These are phyloP conservation scores for Catharus minimus DNA, from an alignment of 2,113 vertebrate genomes.

Conservation along the genomic window DNA sequence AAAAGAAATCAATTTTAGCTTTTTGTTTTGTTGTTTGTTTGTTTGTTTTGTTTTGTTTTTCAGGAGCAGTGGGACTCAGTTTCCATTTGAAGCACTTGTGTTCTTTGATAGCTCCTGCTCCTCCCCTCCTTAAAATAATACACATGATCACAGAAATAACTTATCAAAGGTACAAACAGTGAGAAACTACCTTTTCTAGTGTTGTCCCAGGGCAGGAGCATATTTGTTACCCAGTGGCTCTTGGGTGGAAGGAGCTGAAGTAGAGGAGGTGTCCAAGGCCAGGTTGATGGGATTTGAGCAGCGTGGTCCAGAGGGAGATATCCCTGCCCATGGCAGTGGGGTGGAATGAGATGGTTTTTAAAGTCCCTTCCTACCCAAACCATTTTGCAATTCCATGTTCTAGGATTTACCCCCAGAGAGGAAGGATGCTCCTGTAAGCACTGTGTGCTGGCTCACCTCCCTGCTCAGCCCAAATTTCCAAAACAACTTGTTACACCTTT, in stretches of 20 bases:
- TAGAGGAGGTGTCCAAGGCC: not conserved
- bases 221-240: not conserved
- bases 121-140: not conserved
- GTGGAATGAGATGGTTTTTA: rapidly evolving
- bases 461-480: not conserved
- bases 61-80: not conserved
- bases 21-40: not conserved
- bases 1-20: not conserved
- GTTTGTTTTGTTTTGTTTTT: not conserved
- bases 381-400: not conserved
- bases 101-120: not conserved
- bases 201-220: not conserved
- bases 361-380: not conserved
- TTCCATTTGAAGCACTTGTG: not conserved
- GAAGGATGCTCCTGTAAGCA: not conserved
- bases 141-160: not conserved
- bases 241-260: not conserved
- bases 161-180: not conserved
- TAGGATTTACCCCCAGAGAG: not conserved
- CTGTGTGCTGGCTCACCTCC: not conserved
- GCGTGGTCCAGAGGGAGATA: not conserved
- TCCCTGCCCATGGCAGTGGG: not conserved
- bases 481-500: not conserved
- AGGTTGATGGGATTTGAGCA: not conserved
- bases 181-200: not conserved